A percentile compares a stretch with the other conserved stretches of the same genome.
phyloP scores from a whole-genome alignment of 2,888 invertebrate species.

The Stenolophus ochropezus region DNA sequence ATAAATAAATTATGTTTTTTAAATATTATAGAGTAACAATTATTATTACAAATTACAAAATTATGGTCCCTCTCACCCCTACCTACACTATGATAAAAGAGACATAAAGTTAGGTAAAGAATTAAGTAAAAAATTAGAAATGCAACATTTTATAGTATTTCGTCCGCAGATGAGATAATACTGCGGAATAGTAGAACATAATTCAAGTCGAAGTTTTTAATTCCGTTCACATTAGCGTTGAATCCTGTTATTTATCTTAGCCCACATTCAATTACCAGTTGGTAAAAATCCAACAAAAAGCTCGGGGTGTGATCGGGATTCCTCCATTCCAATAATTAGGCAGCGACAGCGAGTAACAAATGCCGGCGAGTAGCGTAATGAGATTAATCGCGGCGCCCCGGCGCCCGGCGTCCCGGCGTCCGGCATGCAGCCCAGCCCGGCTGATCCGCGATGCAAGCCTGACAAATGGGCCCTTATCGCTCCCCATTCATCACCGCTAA shows the following conservation, averaged over 20 bases:
- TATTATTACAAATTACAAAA: too few relatives aligned
- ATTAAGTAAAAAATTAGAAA: too few relatives aligned
- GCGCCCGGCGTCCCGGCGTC: neutral
- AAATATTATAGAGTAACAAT: too few relatives aligned
- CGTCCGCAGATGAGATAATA: too few relatives aligned
- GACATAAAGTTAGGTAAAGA: too few relatives aligned
- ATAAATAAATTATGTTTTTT: too few relatives aligned
- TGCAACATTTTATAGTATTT: too few relatives aligned
- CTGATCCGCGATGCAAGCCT: conserved; percentile 46
- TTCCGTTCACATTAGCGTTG: too few relatives aligned
- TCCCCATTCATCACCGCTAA: conserved; percentile 54
- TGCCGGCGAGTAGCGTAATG: conserved; percentile 2
- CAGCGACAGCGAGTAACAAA: conserved; percentile 34
- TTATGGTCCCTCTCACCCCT: too few relatives aligned
- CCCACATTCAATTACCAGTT: neutral
- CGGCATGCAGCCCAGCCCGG: neutral
- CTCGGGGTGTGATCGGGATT: neutral
- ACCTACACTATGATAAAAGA: too few relatives aligned
- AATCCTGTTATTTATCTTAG: neutral
- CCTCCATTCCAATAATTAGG: conserved; percentile 39
- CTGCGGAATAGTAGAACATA: too few relatives aligned
- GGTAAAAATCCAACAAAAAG: neutral
- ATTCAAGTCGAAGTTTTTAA: too few relatives aligned
- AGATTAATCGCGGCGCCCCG: conserved; percentile 12
- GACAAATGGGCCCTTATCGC: conserved; percentile 56